These are phyloP conservation scores for Regulus satrapa DNA, from an alignment of 2,113 vertebrate genomes.

Conservation along the genomic window DNA sequence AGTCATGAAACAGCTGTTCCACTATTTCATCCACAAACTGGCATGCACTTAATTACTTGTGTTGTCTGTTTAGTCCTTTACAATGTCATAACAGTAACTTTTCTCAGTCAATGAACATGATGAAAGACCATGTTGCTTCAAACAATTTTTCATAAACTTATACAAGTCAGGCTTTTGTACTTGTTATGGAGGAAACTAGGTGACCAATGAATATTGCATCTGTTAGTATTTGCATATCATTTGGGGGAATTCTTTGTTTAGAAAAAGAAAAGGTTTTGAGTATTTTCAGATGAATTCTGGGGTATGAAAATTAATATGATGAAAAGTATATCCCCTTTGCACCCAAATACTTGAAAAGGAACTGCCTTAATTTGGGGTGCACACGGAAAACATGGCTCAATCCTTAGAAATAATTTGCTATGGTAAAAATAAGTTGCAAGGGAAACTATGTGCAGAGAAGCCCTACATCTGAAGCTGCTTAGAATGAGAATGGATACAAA, in stretches of 20 bases:
- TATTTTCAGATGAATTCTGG: background rate
- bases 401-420: background rate
- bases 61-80: background rate
- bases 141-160: background rate
- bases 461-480: background rate
- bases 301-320: background rate
- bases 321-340: background rate
- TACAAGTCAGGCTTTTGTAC: background rate
- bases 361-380: background rate
- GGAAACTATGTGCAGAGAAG: background rate
- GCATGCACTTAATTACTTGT: background rate
- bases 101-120: background rate
- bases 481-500: slow-evolving; percentile 4
- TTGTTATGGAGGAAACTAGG: background rate
- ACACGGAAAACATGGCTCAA: background rate
- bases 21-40: background rate
- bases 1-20: background rate
- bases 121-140: background rate
- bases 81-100: background rate
- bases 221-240: background rate
- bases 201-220: background rate
- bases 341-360: background rate
- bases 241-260: background rate
- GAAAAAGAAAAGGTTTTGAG: background rate
- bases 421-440: background rate